These are phyloP conservation scores for Callospermophilus lateralis DNA, from an alignment of 2,113 vertebrate genomes.

Conservation along the genomic window DNA sequence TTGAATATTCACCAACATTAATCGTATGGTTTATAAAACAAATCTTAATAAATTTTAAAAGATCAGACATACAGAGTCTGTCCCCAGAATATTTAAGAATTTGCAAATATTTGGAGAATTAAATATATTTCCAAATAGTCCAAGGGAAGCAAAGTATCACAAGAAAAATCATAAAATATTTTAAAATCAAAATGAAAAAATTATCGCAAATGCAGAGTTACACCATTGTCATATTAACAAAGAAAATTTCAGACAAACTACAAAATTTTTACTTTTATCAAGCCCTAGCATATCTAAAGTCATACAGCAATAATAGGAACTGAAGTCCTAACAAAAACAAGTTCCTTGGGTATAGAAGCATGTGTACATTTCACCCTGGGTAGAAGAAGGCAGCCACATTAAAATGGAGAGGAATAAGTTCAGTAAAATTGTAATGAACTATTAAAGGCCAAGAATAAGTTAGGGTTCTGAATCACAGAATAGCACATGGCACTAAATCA, in stretches of 20 bases:
- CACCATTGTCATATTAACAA: background rate
- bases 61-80: background rate
- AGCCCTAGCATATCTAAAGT: background rate
- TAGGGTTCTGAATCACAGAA: background rate
- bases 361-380: background rate
- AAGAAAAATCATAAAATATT: background rate
- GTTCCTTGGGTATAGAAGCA: background rate
- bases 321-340: background rate
- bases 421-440: background rate
- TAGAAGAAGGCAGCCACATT: background rate
- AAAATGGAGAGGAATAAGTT: background rate
- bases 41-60: background rate
- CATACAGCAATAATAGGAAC: background rate
- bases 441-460: background rate
- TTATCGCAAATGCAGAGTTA: background rate
- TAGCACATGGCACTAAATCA: background rate
- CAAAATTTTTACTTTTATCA: background rate
- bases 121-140: background rate
- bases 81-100: background rate
- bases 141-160: background rate
- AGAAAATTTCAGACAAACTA: background rate
- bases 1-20: background rate
- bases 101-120: conserved; percentile 1
- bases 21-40: background rate
- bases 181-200: background rate